Percentiles rank a stretch among this genome's conserved stretches.
Evolutionary conservation across 2,113 vertebrate species (phyloP).

Genomic region (Perccottus glenii): DNA sequence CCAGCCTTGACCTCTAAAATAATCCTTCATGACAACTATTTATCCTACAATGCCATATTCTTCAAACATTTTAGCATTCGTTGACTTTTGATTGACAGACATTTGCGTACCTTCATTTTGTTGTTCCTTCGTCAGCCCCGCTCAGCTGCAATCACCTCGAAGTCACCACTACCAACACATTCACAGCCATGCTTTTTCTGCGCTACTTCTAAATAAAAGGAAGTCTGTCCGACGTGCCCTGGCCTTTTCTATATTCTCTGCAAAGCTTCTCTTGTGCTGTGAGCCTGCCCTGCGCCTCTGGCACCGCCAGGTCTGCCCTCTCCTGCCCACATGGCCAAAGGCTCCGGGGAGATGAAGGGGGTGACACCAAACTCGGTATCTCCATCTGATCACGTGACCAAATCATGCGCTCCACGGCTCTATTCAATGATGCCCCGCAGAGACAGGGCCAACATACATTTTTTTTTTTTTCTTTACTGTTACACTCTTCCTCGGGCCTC

Average conservation of each 20-base stretch:
- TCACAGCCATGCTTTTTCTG: background rate
- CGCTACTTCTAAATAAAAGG: too few relatives aligned
- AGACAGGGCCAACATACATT: constrained; percentile 59
- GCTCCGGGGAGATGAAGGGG: constrained; percentile 72
- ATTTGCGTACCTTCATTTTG: constrained; percentile 3
- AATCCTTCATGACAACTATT: too few relatives aligned
- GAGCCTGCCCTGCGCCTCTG: constrained; percentile 44
- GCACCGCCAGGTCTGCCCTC: constrained; percentile 61
- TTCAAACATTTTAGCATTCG: too few relatives aligned
- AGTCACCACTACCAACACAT: background rate
- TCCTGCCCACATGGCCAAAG: constrained; percentile 60
- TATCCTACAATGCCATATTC: too few relatives aligned
- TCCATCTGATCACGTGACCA: constrained; percentile 72
- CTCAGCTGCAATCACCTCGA: background rate
- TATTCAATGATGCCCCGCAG: constrained; percentile 61
- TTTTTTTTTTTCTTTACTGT: constrained; percentile 53
- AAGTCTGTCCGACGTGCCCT: background rate
- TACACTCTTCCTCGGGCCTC: constrained; percentile 64
- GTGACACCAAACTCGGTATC: constrained; percentile 55
- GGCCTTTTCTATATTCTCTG: background rate
- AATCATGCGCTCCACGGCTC: constrained; percentile 64
- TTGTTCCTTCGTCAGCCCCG: background rate
- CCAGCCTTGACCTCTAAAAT: too few relatives aligned
- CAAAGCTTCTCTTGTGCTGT: constrained; percentile 26
- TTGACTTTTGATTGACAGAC: background rate